Conservation (phyloP, 1,140 invertebrate genomes). For the Leptinotarsa undecemlineata region DNA sequence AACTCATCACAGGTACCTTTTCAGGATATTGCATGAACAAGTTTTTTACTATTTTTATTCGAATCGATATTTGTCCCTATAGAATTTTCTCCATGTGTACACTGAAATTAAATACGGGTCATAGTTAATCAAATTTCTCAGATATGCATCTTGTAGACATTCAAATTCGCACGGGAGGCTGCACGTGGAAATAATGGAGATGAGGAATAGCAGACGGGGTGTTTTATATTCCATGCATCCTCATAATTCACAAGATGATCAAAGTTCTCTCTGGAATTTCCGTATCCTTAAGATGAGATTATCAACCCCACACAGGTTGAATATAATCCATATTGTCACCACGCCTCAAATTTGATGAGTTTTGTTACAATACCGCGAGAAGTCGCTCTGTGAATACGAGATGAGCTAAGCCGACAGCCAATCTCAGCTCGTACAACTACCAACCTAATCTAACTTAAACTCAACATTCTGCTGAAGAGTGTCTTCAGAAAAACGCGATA, state of each 20-base stretch:
- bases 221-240: slow-evolving; percentile 52
- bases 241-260: slow-evolving; percentile 56
- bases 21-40: no score
- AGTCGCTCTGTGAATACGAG: slow-evolving; percentile 44
- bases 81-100: background rate
- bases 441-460: slow-evolving; percentile 24
- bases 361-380: slow-evolving; percentile 52
- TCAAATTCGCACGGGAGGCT: slow-evolving; percentile 16
- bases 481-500: background rate
- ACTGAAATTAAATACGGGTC: slow-evolving; percentile 18
- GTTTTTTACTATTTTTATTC: background rate
- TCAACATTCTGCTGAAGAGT: background rate
- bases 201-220: slow-evolving; percentile 35
- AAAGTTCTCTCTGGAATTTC: slow-evolving; percentile 54
- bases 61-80: background rate
- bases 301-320: slow-evolving; percentile 51
- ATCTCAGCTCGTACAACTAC: slow-evolving; percentile 17
- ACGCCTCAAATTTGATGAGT: slow-evolving; percentile 56
- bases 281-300: slow-evolving; percentile 56
- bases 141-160: slow-evolving; percentile 19
- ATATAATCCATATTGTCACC: slow-evolving; percentile 56
- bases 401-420: slow-evolving; percentile 40
- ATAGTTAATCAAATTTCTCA: slow-evolving; percentile 15
- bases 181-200: slow-evolving; percentile 40
- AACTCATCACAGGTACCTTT: no score